Percentiles rank a stretch among this genome's conserved stretches.
phyloP scores from a whole-genome alignment of 2,797 vertebrate species.

The Syncerus caffer region DNA sequence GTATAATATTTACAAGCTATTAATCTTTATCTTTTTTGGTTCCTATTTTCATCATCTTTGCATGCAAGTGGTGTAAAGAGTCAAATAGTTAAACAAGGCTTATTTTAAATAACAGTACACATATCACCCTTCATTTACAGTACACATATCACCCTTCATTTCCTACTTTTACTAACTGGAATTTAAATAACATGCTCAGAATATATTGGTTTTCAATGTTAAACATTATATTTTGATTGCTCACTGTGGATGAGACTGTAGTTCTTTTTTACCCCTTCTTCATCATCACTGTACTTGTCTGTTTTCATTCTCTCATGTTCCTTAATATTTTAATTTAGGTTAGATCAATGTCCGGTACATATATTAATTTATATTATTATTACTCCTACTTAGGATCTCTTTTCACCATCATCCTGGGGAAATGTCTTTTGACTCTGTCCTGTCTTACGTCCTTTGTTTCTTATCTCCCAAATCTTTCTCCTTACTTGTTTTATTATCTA shows the following conservation, averaged over 20 bases:
- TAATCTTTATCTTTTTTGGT: background rate
- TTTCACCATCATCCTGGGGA: background rate
- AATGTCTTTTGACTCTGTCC: background rate
- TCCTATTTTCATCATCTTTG: background rate
- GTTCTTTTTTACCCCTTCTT: background rate
- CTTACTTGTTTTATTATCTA: background rate
- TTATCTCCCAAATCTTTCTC: background rate
- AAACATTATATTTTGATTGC: background rate
- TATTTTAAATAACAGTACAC: background rate
- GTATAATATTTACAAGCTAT: background rate
- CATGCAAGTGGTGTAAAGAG: background rate
- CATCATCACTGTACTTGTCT: background rate
- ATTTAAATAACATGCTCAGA: background rate
- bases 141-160: background rate
- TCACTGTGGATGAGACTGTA: background rate
- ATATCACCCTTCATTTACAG: background rate
- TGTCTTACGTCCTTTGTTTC: background rate
- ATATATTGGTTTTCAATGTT: background rate
- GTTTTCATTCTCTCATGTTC: background rate
- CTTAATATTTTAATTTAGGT: background rate
- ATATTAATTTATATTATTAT: background rate
- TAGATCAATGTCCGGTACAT: background rate
- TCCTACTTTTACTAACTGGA: background rate
- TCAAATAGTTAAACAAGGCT: background rate
- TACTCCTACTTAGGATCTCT: background rate